Evolutionary conservation across 2,888 invertebrate species (phyloP).

Genomic region (Trachelus stipa): DNA sequence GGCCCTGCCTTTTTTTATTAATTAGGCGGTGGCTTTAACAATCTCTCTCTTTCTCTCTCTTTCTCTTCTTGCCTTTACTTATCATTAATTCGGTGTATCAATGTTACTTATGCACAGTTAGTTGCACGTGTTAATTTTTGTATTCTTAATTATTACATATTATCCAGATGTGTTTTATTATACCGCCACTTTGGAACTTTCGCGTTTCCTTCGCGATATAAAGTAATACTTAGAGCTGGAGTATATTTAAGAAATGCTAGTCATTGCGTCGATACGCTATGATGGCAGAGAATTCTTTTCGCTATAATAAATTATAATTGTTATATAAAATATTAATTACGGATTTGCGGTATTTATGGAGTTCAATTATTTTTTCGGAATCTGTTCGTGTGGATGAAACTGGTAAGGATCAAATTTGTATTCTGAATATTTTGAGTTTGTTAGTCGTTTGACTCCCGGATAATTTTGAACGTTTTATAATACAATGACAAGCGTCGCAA

Average conservation of each 20-base stretch:
- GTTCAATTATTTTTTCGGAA: background rate
- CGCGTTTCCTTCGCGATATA: background rate
- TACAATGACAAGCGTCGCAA: background rate
- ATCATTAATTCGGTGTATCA: conserved; percentile 10
- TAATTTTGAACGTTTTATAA: background rate
- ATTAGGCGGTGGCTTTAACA: background rate
- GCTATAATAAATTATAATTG: background rate
- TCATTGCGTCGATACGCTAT: background rate
- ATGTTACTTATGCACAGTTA: conserved; percentile 9
- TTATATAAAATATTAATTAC: background rate
- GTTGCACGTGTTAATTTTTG: conserved; percentile 4
- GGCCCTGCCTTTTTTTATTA: conserved; percentile 18
- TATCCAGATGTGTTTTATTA: conserved; percentile 20
- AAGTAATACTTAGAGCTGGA: background rate
- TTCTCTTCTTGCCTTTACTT: conserved; percentile 19
- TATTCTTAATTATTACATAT: conserved; percentile 14
- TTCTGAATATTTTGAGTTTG: background rate
- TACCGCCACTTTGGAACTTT: conserved; percentile 7
- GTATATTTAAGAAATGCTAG: background rate
- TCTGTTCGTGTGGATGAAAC: background rate
- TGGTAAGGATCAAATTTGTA: background rate
- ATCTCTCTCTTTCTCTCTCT: conserved; percentile 17
- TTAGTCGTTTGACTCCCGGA: background rate
- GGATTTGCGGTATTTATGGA: background rate
- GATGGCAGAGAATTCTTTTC: background rate